Evolutionary conservation across 1,140 invertebrate species (phyloP).

Genomic region (Pseudomyrmex dendroicus): DNA sequence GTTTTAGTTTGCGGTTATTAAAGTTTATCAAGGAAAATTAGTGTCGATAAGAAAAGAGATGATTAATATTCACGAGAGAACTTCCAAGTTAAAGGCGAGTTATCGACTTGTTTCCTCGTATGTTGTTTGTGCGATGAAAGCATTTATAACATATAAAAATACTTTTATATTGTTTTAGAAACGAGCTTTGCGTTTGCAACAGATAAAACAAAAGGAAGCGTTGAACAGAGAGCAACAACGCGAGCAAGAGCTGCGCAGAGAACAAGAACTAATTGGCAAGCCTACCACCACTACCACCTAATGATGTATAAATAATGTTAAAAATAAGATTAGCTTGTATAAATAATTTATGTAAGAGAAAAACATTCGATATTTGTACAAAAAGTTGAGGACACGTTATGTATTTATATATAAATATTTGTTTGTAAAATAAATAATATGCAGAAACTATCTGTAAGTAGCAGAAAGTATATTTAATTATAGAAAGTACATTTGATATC

Average conservation of each 20-base stretch:
- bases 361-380: too few species aligned
- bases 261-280: conserved; percentile 80
- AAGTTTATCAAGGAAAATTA: conserved; percentile 81
- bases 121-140: not conserved
- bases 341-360: not conserved
- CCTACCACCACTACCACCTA: conserved; percentile 56
- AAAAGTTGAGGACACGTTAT: too few species aligned
- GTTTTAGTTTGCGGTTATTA: conserved; percentile 77
- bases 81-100: conserved; percentile 81
- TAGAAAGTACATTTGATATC: too few species aligned
- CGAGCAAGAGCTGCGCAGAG: conserved; percentile 77
- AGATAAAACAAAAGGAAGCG: conserved; percentile 81
- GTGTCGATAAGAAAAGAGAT: conserved; percentile 81
- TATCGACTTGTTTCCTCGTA: not conserved
- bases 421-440: too few species aligned
- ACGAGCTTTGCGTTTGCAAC: conserved; percentile 80
- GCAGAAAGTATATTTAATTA: too few species aligned
- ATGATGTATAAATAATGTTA: not conserved
- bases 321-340: not conserved
- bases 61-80: conserved; percentile 79
- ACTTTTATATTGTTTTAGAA: conserved; percentile 76
- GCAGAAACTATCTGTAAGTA: too few species aligned
- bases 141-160: conserved; percentile 16
- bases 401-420: too few species aligned
- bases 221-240: conserved; percentile 78